A percentile compares a stretch with the other conserved stretches of the same genome.
These are phyloP conservation scores for Cassiopea andromeda DNA, from an alignment of 30 jellyfish, hydroid and myxozoan genomes.

Conservation along the genomic window DNA sequence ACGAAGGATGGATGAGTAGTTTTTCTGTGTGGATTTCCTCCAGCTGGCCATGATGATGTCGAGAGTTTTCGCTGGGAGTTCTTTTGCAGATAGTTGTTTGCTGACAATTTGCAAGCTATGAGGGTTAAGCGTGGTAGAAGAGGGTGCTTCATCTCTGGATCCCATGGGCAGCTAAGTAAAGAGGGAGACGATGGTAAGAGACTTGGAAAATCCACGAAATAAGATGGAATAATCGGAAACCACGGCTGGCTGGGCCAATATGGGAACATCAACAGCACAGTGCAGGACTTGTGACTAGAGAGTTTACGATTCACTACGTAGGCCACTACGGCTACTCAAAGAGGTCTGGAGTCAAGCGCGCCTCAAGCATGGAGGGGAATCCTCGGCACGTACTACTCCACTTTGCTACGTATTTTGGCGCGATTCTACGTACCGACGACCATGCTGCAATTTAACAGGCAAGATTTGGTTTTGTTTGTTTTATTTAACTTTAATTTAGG, in stretches of 20 bases:
- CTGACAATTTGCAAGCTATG: too few species aligned
- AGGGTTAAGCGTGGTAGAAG: too few species aligned
- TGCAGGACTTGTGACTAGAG: neutral
- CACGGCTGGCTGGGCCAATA: slow-evolving; percentile 60
- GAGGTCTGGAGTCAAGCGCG: too few species aligned
- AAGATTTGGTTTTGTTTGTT: too few species aligned
- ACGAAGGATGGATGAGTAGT: slow-evolving; percentile 1
- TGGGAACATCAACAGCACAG: slow-evolving; percentile 30
- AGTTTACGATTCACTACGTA: too few species aligned
- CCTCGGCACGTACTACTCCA: too few species aligned
- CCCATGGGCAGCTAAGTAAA: slow-evolving; percentile 7
- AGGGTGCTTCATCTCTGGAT: slow-evolving; percentile 36
- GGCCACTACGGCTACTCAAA: too few species aligned
- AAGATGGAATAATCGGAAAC: slow-evolving; percentile 12
- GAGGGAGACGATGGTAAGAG: neutral
- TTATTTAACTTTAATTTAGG: too few species aligned
- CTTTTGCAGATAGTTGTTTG: neutral
- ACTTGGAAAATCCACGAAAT: neutral
- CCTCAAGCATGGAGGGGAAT: too few species aligned
- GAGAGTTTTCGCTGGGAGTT: neutral
- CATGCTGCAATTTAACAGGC: too few species aligned
- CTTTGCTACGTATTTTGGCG: too few species aligned
- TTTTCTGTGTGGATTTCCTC: slow-evolving; percentile 17
- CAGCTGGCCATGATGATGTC: slow-evolving; percentile 32
- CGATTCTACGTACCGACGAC: too few species aligned